A percentile compares a stretch with the other conserved stretches of the same genome.
These are phyloP conservation scores for Cuniculus paca DNA, from an alignment of 2,797 vertebrate genomes.

Conservation along the genomic window DNA sequence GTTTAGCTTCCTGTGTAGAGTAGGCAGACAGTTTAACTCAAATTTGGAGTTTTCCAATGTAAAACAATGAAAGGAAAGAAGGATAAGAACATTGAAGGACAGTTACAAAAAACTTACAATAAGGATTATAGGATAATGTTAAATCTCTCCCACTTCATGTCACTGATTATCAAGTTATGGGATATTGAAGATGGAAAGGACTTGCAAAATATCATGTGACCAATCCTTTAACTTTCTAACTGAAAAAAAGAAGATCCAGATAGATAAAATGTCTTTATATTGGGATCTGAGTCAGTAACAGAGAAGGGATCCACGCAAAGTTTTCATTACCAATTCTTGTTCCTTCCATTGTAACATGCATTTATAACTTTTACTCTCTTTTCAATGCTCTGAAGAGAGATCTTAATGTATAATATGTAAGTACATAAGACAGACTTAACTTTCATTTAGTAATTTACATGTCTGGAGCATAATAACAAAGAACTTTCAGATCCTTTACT, in stretches of 20 bases:
- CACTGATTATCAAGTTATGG: neutral
- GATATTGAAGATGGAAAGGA: constrained; percentile 10
- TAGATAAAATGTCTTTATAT: constrained; percentile 10
- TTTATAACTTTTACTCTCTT: neutral
- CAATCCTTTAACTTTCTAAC: constrained; percentile 39
- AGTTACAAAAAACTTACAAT: constrained; percentile 7
- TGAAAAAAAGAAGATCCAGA: neutral
- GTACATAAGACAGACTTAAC: neutral
- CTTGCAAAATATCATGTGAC: constrained; percentile 37
- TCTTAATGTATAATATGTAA: neutral
- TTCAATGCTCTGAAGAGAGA: neutral
- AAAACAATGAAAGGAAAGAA: constrained; percentile 40
- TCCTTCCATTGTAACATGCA: neutral
- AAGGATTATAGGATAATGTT: neutral
- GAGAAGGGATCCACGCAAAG: neutral
- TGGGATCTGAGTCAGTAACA: constrained; percentile 25
- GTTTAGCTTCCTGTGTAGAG: neutral
- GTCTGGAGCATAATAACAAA: constrained; percentile 13
- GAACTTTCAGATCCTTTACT: constrained; percentile 31
- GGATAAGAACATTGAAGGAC: neutral
- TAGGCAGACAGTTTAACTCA: constrained; percentile 41
- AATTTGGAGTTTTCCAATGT: neutral
- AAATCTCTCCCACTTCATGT: neutral
- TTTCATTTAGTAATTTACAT: constrained; percentile 67
- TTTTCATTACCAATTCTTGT: neutral